phyloP scores from a whole-genome alignment of 1,140 invertebrate species.

The Zaprionus tsacasi region DNA sequence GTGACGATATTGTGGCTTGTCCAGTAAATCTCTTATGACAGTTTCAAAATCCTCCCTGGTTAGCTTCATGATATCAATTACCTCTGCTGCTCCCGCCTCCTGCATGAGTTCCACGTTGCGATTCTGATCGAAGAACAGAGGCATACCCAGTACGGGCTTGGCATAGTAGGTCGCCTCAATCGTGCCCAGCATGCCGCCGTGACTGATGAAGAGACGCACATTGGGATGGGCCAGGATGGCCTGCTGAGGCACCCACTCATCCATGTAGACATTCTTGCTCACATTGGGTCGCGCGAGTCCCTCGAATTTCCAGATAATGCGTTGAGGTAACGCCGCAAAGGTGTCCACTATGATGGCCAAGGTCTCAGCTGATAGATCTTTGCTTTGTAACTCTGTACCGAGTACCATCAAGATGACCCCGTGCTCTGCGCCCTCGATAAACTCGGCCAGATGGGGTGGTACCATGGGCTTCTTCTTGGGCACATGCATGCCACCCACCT shows the following conservation, averaged over 20 bases:
- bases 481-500: constrained; percentile 82
- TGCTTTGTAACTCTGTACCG: constrained; percentile 86
- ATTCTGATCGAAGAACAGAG: constrained; percentile 88
- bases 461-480: constrained; percentile 84
- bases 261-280: constrained; percentile 86
- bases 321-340: constrained; percentile 86
- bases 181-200: constrained; percentile 89
- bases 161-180: constrained; percentile 89
- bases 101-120: constrained; percentile 85
- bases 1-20: constrained; percentile 56
- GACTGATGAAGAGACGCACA: constrained; percentile 88
- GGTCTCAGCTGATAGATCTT: constrained; percentile 85
- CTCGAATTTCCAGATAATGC: constrained; percentile 89
- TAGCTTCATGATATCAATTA: constrained; percentile 42
- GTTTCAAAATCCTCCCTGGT: constrained; percentile 32
- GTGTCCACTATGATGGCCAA: constrained; percentile 85
- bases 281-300: constrained; percentile 84
- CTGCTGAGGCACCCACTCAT: constrained; percentile 89
- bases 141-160: constrained; percentile 89
- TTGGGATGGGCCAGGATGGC: constrained; percentile 89
- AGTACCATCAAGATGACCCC: constrained; percentile 87
- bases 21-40: constrained; percentile 47
- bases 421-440: constrained; percentile 85
- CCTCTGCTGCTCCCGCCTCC: constrained; percentile 83
- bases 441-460: constrained; percentile 79